Base-by-base conservation (phyloP, 2,797 vertebrate species). In the Coilia nasus region DNA sequence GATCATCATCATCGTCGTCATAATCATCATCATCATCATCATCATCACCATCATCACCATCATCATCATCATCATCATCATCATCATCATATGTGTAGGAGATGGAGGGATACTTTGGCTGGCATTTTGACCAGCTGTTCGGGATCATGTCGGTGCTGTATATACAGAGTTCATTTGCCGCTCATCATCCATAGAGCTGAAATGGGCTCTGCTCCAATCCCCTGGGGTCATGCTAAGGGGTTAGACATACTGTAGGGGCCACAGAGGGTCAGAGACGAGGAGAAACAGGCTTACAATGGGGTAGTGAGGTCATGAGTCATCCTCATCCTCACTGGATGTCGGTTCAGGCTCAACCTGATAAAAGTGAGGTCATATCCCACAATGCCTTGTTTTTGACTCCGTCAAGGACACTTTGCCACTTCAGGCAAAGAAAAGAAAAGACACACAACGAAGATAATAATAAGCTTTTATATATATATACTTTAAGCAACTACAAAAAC, bases 351-450 rank as follows among this genome's bases (percentile, higher is more conserved):
- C 83, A 78, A 80, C 50, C 81, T 82, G 23, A 83, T 85, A 82
- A 81, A 84, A 84, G 21, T 47, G 50, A 80, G 82, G 60, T 81
- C 67, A 67, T 87, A 83, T 83, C 81, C 56, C 81, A 83, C 83
- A 56, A 82, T 81, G 23, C 44, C 75, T 62, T 85, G 35, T 46
- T 81, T 87, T 82, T 25, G 9, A 9, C 56, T 81, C 64, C 81
- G 56, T 82, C 2, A n/a, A 10, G 9, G 10, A n/a, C n/a, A n/a
- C n/a, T n/a, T n/a, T n/a, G n/a, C n/a, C n/a, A n/a, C n/a, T n/a
- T n/a, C n/a, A n/a, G n/a, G n/a, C n/a, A n/a, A n/a, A n/a, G n/a
- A n/a, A n/a, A n/a, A n/a, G n/a, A n/a, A n/a, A n/a, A n/a, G 28
- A 25, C 21, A n/a, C 59, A 60, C n/a, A 41, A 5, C 35, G 35